Evolutionary conservation across 2,888 invertebrate species (phyloP).

Genomic region (Idaea straminata): DNA sequence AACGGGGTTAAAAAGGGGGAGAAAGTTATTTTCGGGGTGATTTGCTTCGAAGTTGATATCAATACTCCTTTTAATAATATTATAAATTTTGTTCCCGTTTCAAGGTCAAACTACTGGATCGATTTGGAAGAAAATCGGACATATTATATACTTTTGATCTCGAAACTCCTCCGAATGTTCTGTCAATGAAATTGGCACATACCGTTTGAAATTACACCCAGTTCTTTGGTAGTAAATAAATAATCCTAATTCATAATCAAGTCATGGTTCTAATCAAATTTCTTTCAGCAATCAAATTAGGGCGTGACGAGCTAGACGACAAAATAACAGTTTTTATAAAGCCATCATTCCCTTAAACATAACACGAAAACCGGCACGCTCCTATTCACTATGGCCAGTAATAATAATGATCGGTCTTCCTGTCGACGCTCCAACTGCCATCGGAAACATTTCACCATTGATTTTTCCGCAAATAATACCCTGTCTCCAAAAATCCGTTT

Average conservation of each 20-base stretch:
- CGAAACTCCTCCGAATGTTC: too few species aligned
- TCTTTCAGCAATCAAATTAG: conserved; percentile 43
- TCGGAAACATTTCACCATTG: conserved; percentile 73
- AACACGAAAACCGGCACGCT: conserved; percentile 59
- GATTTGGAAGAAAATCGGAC: too few species aligned
- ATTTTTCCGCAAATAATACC: conserved; percentile 77
- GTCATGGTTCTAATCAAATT: conserved; percentile 26
- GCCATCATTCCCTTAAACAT: conserved; percentile 57
- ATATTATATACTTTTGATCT: too few species aligned
- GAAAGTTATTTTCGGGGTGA: too few species aligned
- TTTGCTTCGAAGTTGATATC: too few species aligned
- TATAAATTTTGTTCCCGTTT: too few species aligned
- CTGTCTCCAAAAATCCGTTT: conserved; percentile 51
- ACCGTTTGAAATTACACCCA: conserved; percentile 50
- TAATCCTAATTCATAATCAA: conserved; percentile 20
- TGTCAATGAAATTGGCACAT: conserved; percentile 24
- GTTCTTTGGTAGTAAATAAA: conserved; percentile 16
- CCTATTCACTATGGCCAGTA: conserved; percentile 60
- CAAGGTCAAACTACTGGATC: too few species aligned
- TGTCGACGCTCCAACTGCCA: conserved; percentile 52
- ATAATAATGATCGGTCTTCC: conserved; percentile 74
- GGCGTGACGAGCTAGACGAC: conserved; percentile 50
- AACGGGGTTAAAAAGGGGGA: too few species aligned
- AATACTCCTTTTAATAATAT: too few species aligned
- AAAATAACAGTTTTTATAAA: conserved; percentile 70